phyloP scores from a whole-genome alignment of 2,888 invertebrate genomes.

The Conomelus anceps region DNA sequence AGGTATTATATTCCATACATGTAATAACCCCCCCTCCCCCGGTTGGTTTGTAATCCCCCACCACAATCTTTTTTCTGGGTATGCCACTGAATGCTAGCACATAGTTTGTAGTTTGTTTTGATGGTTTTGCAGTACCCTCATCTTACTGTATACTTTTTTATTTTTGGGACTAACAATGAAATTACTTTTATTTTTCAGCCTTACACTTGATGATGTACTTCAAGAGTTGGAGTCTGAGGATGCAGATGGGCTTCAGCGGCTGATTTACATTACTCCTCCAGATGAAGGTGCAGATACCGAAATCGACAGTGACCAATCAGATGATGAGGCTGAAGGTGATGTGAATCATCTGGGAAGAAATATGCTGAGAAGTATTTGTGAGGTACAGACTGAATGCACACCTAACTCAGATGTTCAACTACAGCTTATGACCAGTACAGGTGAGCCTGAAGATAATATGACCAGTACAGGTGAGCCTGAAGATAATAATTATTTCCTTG shows the following conservation, averaged over 20 bases:
- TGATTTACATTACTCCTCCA: slow-evolving; percentile 7
- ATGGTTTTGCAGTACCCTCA: neutral
- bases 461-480: neutral
- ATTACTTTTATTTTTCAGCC: neutral
- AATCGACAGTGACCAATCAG: slow-evolving; percentile 14
- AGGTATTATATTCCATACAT: neutral
- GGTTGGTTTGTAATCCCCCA: neutral
- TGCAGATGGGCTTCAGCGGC: neutral
- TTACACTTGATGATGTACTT: neutral
- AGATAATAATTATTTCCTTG: neutral
- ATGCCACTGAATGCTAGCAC: neutral
- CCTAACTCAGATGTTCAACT: neutral
- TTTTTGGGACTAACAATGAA: neutral
- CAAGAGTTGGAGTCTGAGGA: neutral
- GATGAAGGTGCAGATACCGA: slow-evolving; percentile 9
- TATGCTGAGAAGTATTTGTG: slow-evolving; percentile 15
- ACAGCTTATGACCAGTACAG: neutral
- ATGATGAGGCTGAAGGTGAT: slow-evolving; percentile 18
- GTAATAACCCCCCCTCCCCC: neutral
- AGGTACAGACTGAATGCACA: slow-evolving; percentile 14
- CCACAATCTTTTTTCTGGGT: neutral
- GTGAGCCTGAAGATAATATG: too few species aligned
- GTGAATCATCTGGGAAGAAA: slow-evolving; percentile 16
- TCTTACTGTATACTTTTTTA: neutral
- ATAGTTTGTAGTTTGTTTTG: too few species aligned